Evolutionary conservation across 2,113 vertebrate genomes (phyloP).

Genomic region (Burhinus oedicnemus): DNA sequence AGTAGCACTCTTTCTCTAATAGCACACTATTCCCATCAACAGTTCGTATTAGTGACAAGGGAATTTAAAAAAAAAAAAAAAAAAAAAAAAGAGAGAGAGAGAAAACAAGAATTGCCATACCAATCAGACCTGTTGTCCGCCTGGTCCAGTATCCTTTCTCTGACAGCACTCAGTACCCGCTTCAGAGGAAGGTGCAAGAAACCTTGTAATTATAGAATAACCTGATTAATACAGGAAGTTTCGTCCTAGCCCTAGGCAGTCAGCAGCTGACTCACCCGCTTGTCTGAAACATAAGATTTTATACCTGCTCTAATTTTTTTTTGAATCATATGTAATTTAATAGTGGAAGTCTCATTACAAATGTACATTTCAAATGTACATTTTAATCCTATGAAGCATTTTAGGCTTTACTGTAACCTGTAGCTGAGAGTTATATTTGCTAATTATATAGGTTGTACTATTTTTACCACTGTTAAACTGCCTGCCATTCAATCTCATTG

Average conservation of each 20-base stretch:
- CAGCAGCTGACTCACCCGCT: conserved; percentile 65
- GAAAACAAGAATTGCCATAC: conserved; percentile 4
- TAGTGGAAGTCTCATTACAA: background rate
- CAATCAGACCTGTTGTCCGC: conserved; percentile 57
- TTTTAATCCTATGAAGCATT: conserved; percentile 38
- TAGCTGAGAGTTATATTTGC: conserved; percentile 50
- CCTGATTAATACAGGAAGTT: conserved; percentile 72
- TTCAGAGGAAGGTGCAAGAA: conserved; percentile 67
- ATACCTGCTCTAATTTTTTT: conserved; percentile 43
- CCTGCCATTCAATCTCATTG: conserved; percentile 59
- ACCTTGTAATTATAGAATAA: conserved; percentile 69
- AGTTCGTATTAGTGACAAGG: background rate
- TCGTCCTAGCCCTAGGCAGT: conserved; percentile 66
- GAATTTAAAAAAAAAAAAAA: background rate
- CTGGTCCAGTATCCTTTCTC: conserved; percentile 40
- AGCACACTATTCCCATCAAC: background rate
- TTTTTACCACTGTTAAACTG: conserved; percentile 62
- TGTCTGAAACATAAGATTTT: conserved; percentile 51
- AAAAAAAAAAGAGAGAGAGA: too few relatives aligned
- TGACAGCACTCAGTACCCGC: conserved; percentile 14
- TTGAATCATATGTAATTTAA: conserved; percentile 8
- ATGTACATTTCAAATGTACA: background rate
- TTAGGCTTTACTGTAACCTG: conserved; percentile 36
- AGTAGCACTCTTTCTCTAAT: background rate
- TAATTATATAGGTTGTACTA: conserved; percentile 68